These are phyloP conservation scores for Potamilus streckersoni DNA, from an alignment of 1,140 invertebrate genomes.

Conservation along the genomic window DNA sequence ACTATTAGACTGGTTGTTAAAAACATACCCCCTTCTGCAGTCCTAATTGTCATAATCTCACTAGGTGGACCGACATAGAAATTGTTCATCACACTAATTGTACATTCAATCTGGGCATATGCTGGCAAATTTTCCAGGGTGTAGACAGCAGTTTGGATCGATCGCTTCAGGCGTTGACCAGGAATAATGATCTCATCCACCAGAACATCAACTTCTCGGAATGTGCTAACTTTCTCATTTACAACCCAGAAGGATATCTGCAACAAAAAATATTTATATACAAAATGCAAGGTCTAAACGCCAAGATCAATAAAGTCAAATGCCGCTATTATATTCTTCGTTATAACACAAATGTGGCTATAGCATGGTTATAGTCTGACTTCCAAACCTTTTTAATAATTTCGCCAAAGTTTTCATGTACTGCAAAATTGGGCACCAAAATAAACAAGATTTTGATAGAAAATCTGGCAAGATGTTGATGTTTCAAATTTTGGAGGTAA, in stretches of 20 bases:
- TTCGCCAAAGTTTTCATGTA: no score
- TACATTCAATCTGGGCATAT: constrained; percentile 39
- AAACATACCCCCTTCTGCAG: constrained; percentile 44
- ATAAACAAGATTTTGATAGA: no score
- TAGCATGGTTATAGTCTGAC: no score
- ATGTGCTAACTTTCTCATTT: constrained; percentile 19
- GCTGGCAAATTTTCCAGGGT: constrained; percentile 40
- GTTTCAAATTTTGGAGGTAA: no score
- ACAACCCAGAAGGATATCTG: constrained; percentile 24
- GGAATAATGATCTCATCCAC: not conserved
- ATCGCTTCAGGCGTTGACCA: not conserved
- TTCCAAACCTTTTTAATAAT: no score
- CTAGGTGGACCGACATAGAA: constrained; percentile 46
- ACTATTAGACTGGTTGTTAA: no score
- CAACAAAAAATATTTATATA: not conserved
- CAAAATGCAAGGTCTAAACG: no score
- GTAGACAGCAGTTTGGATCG: not conserved
- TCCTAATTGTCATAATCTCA: constrained; percentile 36
- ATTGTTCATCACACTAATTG: constrained; percentile 47
- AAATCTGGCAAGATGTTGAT: no score
- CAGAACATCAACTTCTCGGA: constrained; percentile 16
- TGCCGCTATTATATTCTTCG: no score
- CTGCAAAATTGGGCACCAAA: no score
- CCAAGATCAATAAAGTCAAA: no score
- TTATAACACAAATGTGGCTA: no score